Evolutionary conservation across 2,888 invertebrate genomes (phyloP), one percentile per base, ranked within the genome.

Genomic region (Melanostoma scalare): DNA sequence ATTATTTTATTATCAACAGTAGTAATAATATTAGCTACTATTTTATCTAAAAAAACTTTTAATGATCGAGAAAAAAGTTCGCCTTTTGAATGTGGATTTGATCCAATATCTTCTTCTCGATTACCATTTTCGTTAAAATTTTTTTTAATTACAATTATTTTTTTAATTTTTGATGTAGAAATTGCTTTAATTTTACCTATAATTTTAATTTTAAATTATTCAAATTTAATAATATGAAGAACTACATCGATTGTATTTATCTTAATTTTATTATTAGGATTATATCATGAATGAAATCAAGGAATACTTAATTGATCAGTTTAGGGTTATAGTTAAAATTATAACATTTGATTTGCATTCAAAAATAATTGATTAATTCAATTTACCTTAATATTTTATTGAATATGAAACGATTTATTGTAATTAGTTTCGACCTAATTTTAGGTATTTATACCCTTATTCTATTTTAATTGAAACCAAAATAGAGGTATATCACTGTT

Each of bases 71-170:
- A 20, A 20, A 20, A 20, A 20, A 20, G 20, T 20, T 20, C 20
- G 1, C 20, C 20, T 20, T 20, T 20, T 20, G 20, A 20, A 20
- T 20, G 20, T 20, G 20, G 20, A 20, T 20, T 20, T 20, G 20
- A 20, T 20, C 20, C 20, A 20, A 20, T 20, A 20, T 20, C 20
- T 20, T 20, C 20, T 20, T 20, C 20, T 20, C 20, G 20, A 20
- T 1, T 20, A 20, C 20, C 93, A 0, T 93, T 94, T 88, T 93
- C 93, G 9, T 84, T 93, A 88, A 94, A 94, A 90, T 93, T 95
- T 92, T 93, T 94, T 92, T 89, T 93, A 92, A 93, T 95, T 90
- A 93, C 94, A 44, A 91, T 94, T 89, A 93, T 95, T 92, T 95
- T 95, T 89, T 91, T 95, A 92, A 94, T 95, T 92, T 95, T 95